Base-by-base conservation (phyloP, 23 tunicate species). In the Styela plicata region DNA sequence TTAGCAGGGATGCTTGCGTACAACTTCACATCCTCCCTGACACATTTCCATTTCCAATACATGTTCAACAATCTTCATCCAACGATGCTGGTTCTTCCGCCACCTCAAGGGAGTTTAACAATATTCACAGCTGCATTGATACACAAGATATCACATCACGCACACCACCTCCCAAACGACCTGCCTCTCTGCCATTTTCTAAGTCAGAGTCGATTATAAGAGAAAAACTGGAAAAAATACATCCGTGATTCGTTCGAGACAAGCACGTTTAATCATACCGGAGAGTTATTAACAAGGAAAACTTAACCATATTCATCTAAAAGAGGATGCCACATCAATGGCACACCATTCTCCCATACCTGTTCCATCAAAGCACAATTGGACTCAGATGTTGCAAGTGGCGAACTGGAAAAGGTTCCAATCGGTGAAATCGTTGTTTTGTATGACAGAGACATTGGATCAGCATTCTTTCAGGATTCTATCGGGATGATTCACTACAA, bases 371-470 rank as follows among this genome's bases (percentile, higher is more conserved):
- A 83, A 23, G 78, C 52, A 27, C 66, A 71, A 23, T 78, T 70
- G 2, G 74, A 63, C 13, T 66, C 34, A 2, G 69, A 83, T 27
- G 84, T 24, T 7, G 57, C 57, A 44, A 44, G 57, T 44, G 57
- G 57, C 7, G 57, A 5, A 5, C 57, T 44, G 57, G 57, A 44
- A 44, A 44, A 44, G 57, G 57, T 44, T 5, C 57, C 57, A 17
- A 52, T 33, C 17, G 62, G 62, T 5, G 57, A 44, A 44, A 13
- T 13, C 13, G 57, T 44, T 5, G 13, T 5, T 44, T 32, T 67
- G 80, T 83, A 69, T 32, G 69, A 71, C 27, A 52, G 86, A 18
- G n/a, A n/a, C n/a, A n/a, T n/a, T n/a, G n/a, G n/a, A n/a, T n/a
- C n/a, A n/a, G n/a, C n/a, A n/a, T n/a, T n/a, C n/a, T n/a, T n/a